These are phyloP conservation scores for Vespertilio murinus DNA, from an alignment of 2,797 vertebrate species.

Conservation along the genomic window DNA sequence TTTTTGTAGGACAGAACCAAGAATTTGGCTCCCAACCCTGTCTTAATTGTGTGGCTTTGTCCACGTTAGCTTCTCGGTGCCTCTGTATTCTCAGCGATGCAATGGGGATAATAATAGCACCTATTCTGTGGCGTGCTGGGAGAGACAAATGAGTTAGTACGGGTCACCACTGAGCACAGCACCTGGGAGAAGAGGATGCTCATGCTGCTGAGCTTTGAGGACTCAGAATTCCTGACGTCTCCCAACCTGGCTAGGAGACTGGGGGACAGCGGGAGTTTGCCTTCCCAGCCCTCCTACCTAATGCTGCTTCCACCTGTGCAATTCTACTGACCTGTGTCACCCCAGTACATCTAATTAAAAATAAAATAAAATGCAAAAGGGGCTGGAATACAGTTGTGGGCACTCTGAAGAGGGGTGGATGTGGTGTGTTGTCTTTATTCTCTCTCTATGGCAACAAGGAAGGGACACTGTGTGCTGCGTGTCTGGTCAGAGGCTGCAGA, in stretches of 20 bases:
- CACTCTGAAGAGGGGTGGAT: background rate
- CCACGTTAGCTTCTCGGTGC: background rate
- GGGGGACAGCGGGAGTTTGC: background rate
- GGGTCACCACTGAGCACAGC: background rate
- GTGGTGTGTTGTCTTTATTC: slow-evolving; percentile 45
- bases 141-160: background rate
- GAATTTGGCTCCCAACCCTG: background rate
- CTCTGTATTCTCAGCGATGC: background rate
- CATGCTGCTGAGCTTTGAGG: background rate
- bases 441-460: background rate
- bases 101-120: background rate
- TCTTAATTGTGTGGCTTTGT: background rate
- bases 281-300: slow-evolving; percentile 24
- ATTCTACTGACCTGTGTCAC: background rate
- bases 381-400: background rate
- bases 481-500: slow-evolving; percentile 21
- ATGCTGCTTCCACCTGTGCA: background rate
- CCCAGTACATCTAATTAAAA: background rate
- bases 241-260: background rate
- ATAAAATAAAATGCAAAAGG: background rate
- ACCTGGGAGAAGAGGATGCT: background rate
- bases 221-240: background rate
- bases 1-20: background rate
- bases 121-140: background rate
- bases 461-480: slow-evolving; percentile 12